phyloP scores from a whole-genome alignment of 2,797 vertebrate genomes.

The Alectoris magna region DNA sequence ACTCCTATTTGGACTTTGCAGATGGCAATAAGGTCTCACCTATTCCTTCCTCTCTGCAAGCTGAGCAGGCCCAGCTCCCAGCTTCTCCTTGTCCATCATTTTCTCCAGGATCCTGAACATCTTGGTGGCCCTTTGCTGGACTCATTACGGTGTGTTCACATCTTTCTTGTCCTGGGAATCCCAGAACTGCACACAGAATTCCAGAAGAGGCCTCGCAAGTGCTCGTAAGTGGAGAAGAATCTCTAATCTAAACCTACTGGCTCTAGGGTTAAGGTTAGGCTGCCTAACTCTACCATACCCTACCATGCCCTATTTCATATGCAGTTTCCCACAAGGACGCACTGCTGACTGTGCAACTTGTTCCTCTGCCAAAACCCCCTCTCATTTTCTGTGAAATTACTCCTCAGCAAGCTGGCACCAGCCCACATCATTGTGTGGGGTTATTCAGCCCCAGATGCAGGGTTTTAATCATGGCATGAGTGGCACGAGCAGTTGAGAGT shows the following conservation, averaged over 20 bases:
- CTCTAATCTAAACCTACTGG: not conserved
- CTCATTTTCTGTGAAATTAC: not conserved
- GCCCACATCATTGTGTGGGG: fast-evolving
- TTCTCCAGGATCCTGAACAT: not conserved
- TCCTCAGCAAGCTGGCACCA: not conserved
- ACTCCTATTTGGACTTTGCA: not conserved
- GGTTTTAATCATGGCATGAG: slow-evolving; percentile 19
- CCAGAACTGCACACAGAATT: not conserved
- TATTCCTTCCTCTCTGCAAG: not conserved
- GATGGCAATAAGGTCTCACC: not conserved
- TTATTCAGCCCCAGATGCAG: not conserved
- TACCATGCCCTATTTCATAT: too few relatives aligned
- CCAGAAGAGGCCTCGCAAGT: not conserved
- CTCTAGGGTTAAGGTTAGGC: not conserved
- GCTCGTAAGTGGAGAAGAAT: not conserved
- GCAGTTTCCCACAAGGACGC: not conserved
- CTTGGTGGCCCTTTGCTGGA: not conserved
- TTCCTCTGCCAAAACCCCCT: not conserved
- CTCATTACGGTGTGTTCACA: fast-evolving
- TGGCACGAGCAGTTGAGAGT: slow-evolving; percentile 32
- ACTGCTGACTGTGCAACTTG: not conserved
- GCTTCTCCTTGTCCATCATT: fast-evolving
- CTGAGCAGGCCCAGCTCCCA: not conserved
- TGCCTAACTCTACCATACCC: too few relatives aligned
- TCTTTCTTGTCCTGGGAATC: not conserved